phyloP scores from a whole-genome alignment of 2,888 invertebrate species.

The Melipona beecheii region DNA sequence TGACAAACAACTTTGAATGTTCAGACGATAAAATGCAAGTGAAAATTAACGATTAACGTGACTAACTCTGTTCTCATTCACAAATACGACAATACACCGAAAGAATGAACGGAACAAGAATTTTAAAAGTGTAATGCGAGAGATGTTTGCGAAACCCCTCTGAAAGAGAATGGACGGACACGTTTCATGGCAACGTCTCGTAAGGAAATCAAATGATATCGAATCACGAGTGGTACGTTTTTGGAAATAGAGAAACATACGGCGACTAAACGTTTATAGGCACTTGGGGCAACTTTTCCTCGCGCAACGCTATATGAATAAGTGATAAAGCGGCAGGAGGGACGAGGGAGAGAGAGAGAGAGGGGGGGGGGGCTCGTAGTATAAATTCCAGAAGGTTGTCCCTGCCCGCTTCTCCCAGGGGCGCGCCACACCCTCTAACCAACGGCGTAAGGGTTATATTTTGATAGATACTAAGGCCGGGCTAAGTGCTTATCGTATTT shows the following conservation, averaged over 20 bases:
- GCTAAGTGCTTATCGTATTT: slow-evolving; percentile 84
- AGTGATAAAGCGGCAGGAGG: slow-evolving; percentile 78
- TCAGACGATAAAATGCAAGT: too few relatives aligned
- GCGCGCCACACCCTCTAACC: slow-evolving; percentile 70
- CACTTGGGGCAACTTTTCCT: slow-evolving; percentile 82
- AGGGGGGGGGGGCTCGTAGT: slow-evolving; percentile 65
- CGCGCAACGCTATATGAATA: slow-evolving; percentile 82
- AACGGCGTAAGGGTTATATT: slow-evolving; percentile 80
- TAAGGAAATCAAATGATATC: slow-evolving; percentile 53
- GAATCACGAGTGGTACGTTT: slow-evolving; percentile 55
- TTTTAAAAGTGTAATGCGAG: too few relatives aligned
- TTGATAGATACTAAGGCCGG: slow-evolving; percentile 81
- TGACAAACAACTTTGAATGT: too few relatives aligned
- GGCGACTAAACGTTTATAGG: slow-evolving; percentile 83
- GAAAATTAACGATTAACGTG: too few relatives aligned
- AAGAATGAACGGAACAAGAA: too few relatives aligned
- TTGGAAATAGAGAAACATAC: slow-evolving; percentile 66
- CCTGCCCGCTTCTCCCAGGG: slow-evolving; percentile 77
- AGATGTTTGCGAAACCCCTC: not conserved
- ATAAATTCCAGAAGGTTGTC: slow-evolving; percentile 83
- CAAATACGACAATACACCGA: too few relatives aligned
- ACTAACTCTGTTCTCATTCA: too few relatives aligned
- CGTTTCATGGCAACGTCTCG: not conserved
- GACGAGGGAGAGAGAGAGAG: slow-evolving; percentile 41
- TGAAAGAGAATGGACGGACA: too few relatives aligned